Base-by-base conservation (phyloP, 2,797 vertebrate genomes). In the Eleutherodactylus coqui region DNA sequence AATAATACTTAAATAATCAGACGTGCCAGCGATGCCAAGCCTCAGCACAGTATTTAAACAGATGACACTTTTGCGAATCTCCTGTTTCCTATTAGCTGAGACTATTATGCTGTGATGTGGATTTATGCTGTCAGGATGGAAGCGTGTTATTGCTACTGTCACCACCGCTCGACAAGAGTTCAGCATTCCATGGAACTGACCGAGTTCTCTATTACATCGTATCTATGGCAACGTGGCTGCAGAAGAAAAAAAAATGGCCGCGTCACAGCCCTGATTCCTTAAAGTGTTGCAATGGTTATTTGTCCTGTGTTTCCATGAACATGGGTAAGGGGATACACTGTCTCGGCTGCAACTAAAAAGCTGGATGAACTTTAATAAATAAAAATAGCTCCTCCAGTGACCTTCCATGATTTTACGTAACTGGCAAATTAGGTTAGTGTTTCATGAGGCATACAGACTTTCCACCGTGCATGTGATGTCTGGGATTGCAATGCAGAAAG, bases 131-230 rank as follows among this genome's bases (percentile, higher is more conserved):
- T 34, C 73, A 82, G 49, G 75, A 76, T 6, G 70, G 24, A 14
- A 53, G 51, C 43, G 36, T 81, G 58, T 67, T 78, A 75, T 69
- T 45, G 80, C 19, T 79, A 69, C 62, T 87, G 85, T 79, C 75
- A 83, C 78, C 75, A 45, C 32, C 32, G 78, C 58, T 81, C 55
- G 47, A 86, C 85, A 72, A 60, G 60, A 47, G 85, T 70, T 82
- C 75, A 79, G 75, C 73, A 78, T 77, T 69, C 62, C 38, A 67
- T 83, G 85, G 34, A 87, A 79, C 38, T 32, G 73, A 55, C 47
- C 67, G 49, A 70, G 76, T 79, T 85, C 79, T 79, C 84, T 82
- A 78, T 87, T 87, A 79, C 85, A 69, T 72, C 36, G 85, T 83
- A 47, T 29, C 80, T 55, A 87, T 78, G 85, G 85, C 16, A 87